Evolutionary conservation across 2,888 invertebrate species (phyloP).

Genomic region (Stenichneumon culpator): DNA sequence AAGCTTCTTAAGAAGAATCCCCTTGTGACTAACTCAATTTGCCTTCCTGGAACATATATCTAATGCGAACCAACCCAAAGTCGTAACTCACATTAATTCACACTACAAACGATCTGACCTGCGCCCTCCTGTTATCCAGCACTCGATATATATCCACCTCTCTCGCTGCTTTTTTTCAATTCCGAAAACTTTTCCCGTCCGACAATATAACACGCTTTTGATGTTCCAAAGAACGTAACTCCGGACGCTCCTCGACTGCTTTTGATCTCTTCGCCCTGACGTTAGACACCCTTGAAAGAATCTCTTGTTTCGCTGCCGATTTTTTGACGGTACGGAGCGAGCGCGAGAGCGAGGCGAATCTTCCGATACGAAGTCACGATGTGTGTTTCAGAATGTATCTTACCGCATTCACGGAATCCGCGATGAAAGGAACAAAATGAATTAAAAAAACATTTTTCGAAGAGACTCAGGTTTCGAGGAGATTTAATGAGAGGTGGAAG

Average conservation of each 20-base stretch:
- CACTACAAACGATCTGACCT: neutral
- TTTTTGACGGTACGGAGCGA: neutral
- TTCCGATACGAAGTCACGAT: neutral
- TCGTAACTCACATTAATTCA: neutral
- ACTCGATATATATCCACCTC: neutral
- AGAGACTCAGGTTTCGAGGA: neutral
- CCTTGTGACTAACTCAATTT: neutral
- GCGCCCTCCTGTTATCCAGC: neutral
- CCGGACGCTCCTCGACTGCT: slow-evolving; percentile 2
- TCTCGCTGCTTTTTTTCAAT: neutral
- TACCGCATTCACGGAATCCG: neutral
- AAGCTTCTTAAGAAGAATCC: neutral
- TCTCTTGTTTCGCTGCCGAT: neutral
- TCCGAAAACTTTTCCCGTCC: neutral
- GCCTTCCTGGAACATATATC: neutral
- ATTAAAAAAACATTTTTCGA: slow-evolving; percentile 4
- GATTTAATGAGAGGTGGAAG: slow-evolving; percentile 44
- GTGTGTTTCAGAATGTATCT: slow-evolving; percentile 4
- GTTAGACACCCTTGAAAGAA: neutral
- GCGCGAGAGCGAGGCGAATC: neutral
- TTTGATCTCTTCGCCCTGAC: slow-evolving; percentile 2
- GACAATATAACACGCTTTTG: slow-evolving; percentile 14
- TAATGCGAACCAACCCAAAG: neutral
- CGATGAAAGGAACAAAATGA: neutral
- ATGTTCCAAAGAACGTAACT: neutral